Evolutionary conservation across 2,888 invertebrate species (phyloP).

Genomic region (Steromphala cineraria): DNA sequence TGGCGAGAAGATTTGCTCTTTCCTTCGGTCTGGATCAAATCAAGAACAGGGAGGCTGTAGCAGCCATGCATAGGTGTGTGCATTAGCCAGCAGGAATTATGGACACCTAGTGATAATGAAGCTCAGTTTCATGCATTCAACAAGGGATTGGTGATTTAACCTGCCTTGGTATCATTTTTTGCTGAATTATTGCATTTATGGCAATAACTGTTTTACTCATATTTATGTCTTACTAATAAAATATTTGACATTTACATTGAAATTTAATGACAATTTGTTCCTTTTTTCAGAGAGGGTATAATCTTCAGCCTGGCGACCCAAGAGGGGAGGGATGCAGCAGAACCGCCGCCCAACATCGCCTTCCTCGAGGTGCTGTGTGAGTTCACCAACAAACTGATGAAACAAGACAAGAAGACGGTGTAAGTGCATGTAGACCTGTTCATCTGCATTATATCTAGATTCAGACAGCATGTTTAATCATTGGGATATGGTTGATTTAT

Average conservation of each 20-base stretch:
- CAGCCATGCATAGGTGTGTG: slow-evolving; percentile 85
- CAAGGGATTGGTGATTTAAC: too few species aligned
- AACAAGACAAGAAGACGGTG: slow-evolving; percentile 93
- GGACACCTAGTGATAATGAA: neutral
- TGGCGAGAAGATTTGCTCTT: slow-evolving; percentile 96
- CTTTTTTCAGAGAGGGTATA: slow-evolving; percentile 86
- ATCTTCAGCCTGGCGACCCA: slow-evolving; percentile 83
- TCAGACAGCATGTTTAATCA: too few species aligned
- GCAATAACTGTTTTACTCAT: too few species aligned
- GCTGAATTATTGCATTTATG: too few species aligned
- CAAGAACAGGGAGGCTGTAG: slow-evolving; percentile 96
- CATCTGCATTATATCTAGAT: too few species aligned
- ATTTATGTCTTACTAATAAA: too few species aligned
- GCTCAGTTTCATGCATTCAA: neutral
- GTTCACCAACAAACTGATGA: slow-evolving; percentile 95
- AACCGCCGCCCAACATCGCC: slow-evolving; percentile 88
- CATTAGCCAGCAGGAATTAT: neutral
- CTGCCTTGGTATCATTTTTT: too few species aligned
- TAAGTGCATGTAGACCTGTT: slow-evolving; percentile 53
- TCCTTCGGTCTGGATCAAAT: slow-evolving; percentile 97
- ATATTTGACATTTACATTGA: too few species aligned
- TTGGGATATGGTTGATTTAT: too few species aligned
- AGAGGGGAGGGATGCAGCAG: slow-evolving; percentile 84
- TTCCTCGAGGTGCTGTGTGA: slow-evolving; percentile 97
- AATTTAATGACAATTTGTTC: neutral